Evolutionary conservation across 1,140 invertebrate species (phyloP).

Genomic region (Drosophila littoralis): DNA sequence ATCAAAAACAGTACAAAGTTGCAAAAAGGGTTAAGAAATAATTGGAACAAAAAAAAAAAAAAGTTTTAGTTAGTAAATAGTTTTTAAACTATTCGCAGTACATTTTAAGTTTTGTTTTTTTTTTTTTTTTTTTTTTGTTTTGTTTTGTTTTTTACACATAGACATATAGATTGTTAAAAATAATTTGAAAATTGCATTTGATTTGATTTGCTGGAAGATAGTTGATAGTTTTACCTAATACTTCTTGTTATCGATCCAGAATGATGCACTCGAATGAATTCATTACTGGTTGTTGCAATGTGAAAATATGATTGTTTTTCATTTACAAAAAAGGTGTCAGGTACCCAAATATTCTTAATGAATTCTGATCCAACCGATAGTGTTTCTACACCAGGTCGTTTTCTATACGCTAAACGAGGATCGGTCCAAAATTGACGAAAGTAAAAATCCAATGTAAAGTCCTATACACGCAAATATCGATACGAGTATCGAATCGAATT

Average conservation of each 20-base stretch:
- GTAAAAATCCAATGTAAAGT: slow-evolving; percentile 99
- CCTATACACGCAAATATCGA: slow-evolving; percentile 86
- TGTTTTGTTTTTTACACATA: slow-evolving; percentile 64
- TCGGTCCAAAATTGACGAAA: slow-evolving; percentile 99
- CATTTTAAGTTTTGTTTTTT: slow-evolving; percentile 28
- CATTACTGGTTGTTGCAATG: slow-evolving; percentile 98
- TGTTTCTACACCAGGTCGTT: slow-evolving; percentile 93
- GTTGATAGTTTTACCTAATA: slow-evolving; percentile 91
- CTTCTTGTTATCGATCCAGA: slow-evolving; percentile 97
- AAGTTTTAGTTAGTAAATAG: slow-evolving; percentile 40
- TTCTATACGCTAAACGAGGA: slow-evolving; percentile 95
- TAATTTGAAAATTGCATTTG: slow-evolving; percentile 58
- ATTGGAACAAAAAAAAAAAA: slow-evolving; percentile 43
- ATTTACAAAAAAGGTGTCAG: slow-evolving; percentile 99
- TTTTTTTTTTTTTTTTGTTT: slow-evolving; percentile 30
- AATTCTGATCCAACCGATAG: slow-evolving; percentile 96
- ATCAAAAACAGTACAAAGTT: slow-evolving; percentile 69
- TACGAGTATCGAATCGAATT: not conserved
- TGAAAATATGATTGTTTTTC: slow-evolving; percentile 99
- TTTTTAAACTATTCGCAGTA: slow-evolving; percentile 42
- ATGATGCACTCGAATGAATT: slow-evolving; percentile 97
- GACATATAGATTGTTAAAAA: slow-evolving; percentile 69
- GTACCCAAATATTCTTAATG: slow-evolving; percentile 99
- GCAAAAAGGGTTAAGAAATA: slow-evolving; percentile 74
- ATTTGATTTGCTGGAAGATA: slow-evolving; percentile 58